Percentiles rank a stretch among this genome's conserved stretches.
Conservation (phyloP, 2,888 invertebrate species). For the Notodonta dromedarius region DNA sequence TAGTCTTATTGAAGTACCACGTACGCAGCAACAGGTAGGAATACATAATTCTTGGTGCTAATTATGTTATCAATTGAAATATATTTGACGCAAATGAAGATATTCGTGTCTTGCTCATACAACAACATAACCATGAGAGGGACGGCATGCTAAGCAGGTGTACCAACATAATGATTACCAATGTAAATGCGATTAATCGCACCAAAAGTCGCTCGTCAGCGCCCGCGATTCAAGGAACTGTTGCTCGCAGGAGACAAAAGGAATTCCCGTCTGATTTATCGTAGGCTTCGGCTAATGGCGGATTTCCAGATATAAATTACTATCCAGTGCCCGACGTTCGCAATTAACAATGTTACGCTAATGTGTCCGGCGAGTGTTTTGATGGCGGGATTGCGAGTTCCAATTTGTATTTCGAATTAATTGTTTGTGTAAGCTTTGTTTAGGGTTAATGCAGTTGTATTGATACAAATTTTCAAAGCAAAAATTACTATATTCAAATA, state of each 20-base stretch:
- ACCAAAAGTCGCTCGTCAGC: constrained; percentile 43
- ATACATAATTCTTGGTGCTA: too few relatives aligned
- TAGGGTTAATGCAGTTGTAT: constrained; percentile 10
- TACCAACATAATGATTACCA: too few relatives aligned
- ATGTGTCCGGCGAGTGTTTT: constrained; percentile 47
- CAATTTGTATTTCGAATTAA: constrained; percentile 6
- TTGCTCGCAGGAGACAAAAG: constrained; percentile 64
- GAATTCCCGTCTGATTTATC: constrained; percentile 68
- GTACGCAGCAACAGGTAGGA: too few relatives aligned
- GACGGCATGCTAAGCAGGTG: too few relatives aligned
- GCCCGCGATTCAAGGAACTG: constrained; percentile 49
- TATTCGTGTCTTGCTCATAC: too few relatives aligned
- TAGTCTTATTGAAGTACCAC: too few relatives aligned
- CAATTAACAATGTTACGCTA: constrained; percentile 63
- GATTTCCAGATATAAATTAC: constrained; percentile 67
- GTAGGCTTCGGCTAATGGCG: constrained; percentile 58
- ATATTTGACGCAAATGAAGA: too few relatives aligned
- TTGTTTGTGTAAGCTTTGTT: constrained; percentile 8
- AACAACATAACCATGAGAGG: too few relatives aligned
- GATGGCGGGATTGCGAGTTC: constrained; percentile 18
- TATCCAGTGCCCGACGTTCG: constrained; percentile 42
- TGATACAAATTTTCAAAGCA: neutral
- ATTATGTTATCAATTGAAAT: too few relatives aligned
- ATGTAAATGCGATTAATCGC: constrained; percentile 10
- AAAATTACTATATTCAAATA: too few relatives aligned